phyloP scores from a whole-genome alignment of 2,113 vertebrate genomes.

The Pseudopodoces humilis region DNA sequence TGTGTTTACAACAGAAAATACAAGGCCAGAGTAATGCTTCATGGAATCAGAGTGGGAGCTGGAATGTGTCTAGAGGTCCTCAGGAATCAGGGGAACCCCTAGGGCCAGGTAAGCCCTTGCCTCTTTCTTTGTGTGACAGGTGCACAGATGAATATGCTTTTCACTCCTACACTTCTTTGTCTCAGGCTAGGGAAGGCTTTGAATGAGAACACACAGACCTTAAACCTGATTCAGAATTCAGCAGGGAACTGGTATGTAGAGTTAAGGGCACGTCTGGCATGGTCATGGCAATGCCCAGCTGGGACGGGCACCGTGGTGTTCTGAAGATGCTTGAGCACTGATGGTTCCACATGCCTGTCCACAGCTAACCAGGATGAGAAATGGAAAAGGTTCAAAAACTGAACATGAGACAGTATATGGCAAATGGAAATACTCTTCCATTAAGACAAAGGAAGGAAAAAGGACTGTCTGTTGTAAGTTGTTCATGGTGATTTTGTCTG shows the following conservation, averaged over 20 bases:
- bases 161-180: background rate
- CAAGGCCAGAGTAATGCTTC: background rate
- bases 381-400: background rate
- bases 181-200: background rate
- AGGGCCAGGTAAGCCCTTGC: background rate
- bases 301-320: background rate
- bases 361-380: background rate
- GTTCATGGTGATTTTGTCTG: background rate
- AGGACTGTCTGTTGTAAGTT: background rate
- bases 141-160: background rate
- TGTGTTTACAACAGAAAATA: background rate
- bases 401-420: background rate
- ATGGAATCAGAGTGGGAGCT: background rate
- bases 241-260: accelerated
- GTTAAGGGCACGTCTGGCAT: background rate
- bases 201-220: background rate
- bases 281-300: accelerated
- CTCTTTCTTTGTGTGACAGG: background rate
- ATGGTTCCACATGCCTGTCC: background rate
- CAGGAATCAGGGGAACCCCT: background rate
- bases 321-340: background rate
- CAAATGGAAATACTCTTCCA: background rate
- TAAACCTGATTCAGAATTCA: background rate
- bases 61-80: background rate
- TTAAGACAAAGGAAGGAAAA: background rate